These are phyloP conservation scores for Patiria pectinifera DNA, from an alignment of 53 echinoderm and acorn worm species.

Conservation along the genomic window DNA sequence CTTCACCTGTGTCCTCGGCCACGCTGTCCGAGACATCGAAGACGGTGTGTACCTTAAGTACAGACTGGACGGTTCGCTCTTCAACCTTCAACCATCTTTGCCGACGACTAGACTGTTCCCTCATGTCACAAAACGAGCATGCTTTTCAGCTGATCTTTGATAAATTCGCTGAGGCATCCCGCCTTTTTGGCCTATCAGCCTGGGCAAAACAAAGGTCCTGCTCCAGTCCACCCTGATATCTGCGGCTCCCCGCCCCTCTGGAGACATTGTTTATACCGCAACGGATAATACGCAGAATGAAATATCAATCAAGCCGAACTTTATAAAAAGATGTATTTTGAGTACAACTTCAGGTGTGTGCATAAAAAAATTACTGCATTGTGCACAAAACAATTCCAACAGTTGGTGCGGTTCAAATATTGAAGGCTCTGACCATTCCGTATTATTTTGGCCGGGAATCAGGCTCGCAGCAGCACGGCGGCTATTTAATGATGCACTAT, in stretches of 20 bases:
- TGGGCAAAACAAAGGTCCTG: slow-evolving; percentile 56
- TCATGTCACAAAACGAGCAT: slow-evolving; percentile 1
- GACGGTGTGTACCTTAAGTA: neutral
- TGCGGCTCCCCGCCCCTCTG: slow-evolving; percentile 5
- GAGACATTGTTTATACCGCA: no score
- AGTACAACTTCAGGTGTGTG: no score
- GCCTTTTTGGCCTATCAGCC: slow-evolving; percentile 51
- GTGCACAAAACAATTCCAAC: no score
- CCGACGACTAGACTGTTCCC: neutral
- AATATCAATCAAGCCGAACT: no score
- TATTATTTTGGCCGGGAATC: no score
- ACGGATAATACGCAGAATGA: no score
- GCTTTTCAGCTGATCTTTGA: neutral
- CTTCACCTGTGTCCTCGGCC: slow-evolving; percentile 5
- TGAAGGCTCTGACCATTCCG: no score
- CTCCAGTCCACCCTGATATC: slow-evolving; percentile 19
- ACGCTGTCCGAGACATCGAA: slow-evolving; percentile 19
- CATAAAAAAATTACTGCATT: no score
- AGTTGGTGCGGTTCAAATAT: no score
- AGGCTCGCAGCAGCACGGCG: no score
- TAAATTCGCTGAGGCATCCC: slow-evolving; percentile 7
- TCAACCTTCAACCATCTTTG: neutral
- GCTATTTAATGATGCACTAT: no score
- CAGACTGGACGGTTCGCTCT: slow-evolving; percentile 21
- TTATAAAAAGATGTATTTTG: no score